These are phyloP conservation scores for Gordius sp. DNA, from an alignment of 2,888 invertebrate species.

Conservation along the genomic window DNA sequence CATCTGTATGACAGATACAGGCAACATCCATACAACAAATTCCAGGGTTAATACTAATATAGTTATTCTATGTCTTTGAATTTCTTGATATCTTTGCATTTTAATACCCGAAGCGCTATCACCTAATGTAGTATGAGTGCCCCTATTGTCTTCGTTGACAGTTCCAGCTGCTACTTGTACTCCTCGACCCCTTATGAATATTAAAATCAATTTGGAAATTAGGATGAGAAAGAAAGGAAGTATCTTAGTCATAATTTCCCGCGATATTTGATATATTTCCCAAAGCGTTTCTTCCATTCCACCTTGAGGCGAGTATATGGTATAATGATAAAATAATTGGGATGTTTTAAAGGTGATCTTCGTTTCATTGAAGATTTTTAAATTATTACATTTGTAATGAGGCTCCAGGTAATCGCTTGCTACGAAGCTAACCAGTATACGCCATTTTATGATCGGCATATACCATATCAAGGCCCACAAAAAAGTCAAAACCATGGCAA, in stretches of 20 bases:
- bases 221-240: background rate
- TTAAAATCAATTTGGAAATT: background rate
- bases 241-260: background rate
- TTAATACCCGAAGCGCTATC: background rate
- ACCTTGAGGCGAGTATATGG: background rate
- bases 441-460: background rate
- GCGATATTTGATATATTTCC: background rate
- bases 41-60: background rate
- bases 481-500: background rate
- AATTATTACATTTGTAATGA: background rate
- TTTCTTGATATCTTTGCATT: background rate
- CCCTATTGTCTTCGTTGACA: background rate
- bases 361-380: background rate
- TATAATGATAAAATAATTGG: background rate
- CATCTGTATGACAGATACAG: background rate
- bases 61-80: background rate
- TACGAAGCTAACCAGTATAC: background rate
- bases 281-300: background rate
- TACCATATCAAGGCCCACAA: background rate
- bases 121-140: background rate
- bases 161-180: background rate
- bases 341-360: background rate
- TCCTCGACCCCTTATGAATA: background rate
- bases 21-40: background rate
- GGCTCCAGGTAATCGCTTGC: background rate